phyloP scores from a whole-genome alignment of 2,113 vertebrate species.

The Struthidea cinerea region DNA sequence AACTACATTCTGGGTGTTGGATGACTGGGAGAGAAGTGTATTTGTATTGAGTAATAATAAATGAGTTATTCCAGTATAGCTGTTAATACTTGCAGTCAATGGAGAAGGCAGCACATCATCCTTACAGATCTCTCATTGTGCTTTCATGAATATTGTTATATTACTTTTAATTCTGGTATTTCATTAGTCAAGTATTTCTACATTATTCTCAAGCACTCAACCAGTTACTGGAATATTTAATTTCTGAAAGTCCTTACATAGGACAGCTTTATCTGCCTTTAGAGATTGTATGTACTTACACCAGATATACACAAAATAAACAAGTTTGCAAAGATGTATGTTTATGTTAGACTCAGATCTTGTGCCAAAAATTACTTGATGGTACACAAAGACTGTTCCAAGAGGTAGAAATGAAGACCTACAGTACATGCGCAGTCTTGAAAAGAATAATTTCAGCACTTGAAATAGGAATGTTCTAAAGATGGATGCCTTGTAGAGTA shows the following conservation, averaged over 20 bases:
- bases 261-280: background rate
- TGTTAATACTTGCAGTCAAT: background rate
- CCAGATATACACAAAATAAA: background rate
- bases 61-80: background rate
- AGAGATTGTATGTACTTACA: background rate
- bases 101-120: background rate
- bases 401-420: background rate
- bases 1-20: constrained; percentile 38
- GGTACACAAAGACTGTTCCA: background rate
- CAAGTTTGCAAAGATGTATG: background rate
- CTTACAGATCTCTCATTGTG: background rate
- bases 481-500: background rate
- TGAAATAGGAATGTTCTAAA: background rate
- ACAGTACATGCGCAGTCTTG: background rate
- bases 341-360: background rate
- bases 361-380: background rate
- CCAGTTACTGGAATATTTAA: background rate
- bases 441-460: background rate
- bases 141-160: background rate
- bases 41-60: background rate
- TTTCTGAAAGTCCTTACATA: background rate
- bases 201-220: background rate
- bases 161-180: background rate
- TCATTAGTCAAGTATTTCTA: background rate
- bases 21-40: background rate